Base-by-base conservation (phyloP, 2,888 invertebrate genomes). In the Bombyx huttoni region DNA sequence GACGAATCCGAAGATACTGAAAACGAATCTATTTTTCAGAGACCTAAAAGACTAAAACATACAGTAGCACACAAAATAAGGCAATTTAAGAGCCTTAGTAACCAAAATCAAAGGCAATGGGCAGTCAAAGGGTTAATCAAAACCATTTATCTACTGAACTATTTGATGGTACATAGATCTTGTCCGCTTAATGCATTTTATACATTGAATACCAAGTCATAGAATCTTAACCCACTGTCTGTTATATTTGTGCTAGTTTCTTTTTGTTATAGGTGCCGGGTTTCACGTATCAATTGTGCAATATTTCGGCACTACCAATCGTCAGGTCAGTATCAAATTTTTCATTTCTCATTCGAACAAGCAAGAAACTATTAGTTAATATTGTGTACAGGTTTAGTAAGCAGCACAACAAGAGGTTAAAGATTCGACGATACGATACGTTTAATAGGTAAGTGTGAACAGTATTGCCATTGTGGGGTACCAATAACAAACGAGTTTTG, bases 401-500 rank as follows among this genome's bases (percentile, higher is more conserved):
- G 69, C 62, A 63, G 67, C 62, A 68, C 67, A 63, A 68, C 69
- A 68, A 68, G 69, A 73, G 74, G 75, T 76, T 75, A 71, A 71
- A 75, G 79, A 81, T 79, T 75, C 68, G 75, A 71, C 76, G 81
- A 84, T 83, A 83, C 69, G 72, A 71, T 79, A 76, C 77, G 78
- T 79, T 82, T 75, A 82, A 82, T 80, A 78, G 79, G 71, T 73
- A 76, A 81, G 83, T 84, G 85, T 84, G 81, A 83, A 81, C 78
- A 73, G 65, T 65, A 68, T 68, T 68, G 70, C 77, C 66, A 81
- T 81, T 82, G 79, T 83, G 71, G 67, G n/a, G 62, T 64, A 66
- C 76, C 73, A 77, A 76, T 80, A 81, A 78, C 78, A 79, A 83
- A 83, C 81, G 72, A 72, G 85, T 84, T 80, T 78, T 78, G 81